These are phyloP conservation scores for Ailuropoda melanoleuca DNA, from an alignment of 2,113 vertebrate species.

Conservation along the genomic window DNA sequence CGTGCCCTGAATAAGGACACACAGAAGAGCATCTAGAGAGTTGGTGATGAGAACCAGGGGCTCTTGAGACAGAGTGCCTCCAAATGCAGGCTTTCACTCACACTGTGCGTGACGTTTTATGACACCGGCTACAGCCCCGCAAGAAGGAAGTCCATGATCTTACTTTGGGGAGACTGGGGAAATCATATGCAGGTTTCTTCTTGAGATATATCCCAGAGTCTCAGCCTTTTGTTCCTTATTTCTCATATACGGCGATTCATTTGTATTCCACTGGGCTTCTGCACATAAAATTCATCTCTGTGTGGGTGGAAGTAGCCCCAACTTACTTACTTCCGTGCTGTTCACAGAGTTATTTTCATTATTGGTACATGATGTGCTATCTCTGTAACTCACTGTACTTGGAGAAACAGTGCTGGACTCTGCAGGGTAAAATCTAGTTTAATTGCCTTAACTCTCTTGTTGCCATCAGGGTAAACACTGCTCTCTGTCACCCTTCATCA, in stretches of 20 bases:
- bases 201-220: not conserved
- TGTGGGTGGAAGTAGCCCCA: constrained; percentile 77
- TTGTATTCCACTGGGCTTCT: constrained; percentile 72
- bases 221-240: constrained; percentile 36
- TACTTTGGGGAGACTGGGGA: not conserved
- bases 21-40: constrained; percentile 2
- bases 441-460: constrained; percentile 18
- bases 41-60: not conserved
- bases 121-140: not conserved
- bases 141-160: not conserved
- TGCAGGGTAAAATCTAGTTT: constrained; percentile 32
- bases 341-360: constrained; percentile 80
- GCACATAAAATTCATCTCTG: constrained; percentile 66
- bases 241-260: constrained; percentile 52
- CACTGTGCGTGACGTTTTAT: not conserved
- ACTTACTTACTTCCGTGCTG: constrained; percentile 72
- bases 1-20: constrained; percentile 35
- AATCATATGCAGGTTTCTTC: not conserved
- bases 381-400: constrained; percentile 72
- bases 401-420: constrained; percentile 60
- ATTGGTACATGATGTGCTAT: constrained; percentile 75
- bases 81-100: not conserved
- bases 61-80: not conserved
- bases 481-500: not conserved
- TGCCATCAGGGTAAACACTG: not conserved